Conservation (phyloP, 2,888 invertebrate genomes). For the Dinocampus coccinellae region DNA sequence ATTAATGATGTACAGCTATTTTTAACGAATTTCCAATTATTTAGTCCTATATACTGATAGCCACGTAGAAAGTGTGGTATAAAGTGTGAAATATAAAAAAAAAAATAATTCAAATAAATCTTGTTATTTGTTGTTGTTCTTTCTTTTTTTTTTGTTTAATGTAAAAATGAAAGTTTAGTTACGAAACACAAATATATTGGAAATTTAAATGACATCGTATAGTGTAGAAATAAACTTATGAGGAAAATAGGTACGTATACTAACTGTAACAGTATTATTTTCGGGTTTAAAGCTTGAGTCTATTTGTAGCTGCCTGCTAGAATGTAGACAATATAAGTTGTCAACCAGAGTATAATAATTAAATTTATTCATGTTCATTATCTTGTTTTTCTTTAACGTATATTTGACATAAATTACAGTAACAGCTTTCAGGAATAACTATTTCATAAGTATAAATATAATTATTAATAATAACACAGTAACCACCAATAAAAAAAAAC, state of each 20-base stretch:
- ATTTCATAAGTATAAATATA: slow-evolving; percentile 14
- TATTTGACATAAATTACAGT: not conserved
- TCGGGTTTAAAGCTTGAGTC: not conserved
- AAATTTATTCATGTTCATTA: no score
- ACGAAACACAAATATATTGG: no score
- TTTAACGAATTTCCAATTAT: not conserved
- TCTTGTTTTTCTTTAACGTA: not conserved
- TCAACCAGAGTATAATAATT: no score
- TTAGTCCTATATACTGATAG: not conserved
- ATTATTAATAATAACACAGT: slow-evolving; percentile 1
- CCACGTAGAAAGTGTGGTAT: not conserved
- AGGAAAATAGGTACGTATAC: not conserved
- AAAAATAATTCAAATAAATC: not conserved
- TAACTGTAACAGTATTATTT: not conserved
- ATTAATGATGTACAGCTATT: slow-evolving; percentile 22
- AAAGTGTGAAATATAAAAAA: slow-evolving; percentile 14
- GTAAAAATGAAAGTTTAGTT: no score
- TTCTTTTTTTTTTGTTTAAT: no score
- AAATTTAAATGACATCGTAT: not conserved
- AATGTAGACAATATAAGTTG: not conserved
- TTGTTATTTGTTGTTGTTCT: not conserved
- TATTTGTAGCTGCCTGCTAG: not conserved
- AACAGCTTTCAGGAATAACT: not conserved
- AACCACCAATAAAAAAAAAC: not conserved
- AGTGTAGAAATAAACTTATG: not conserved